These are phyloP conservation scores for Hippocampus abdominalis DNA, from an alignment of 2,113 vertebrate species.

Conservation along the genomic window DNA sequence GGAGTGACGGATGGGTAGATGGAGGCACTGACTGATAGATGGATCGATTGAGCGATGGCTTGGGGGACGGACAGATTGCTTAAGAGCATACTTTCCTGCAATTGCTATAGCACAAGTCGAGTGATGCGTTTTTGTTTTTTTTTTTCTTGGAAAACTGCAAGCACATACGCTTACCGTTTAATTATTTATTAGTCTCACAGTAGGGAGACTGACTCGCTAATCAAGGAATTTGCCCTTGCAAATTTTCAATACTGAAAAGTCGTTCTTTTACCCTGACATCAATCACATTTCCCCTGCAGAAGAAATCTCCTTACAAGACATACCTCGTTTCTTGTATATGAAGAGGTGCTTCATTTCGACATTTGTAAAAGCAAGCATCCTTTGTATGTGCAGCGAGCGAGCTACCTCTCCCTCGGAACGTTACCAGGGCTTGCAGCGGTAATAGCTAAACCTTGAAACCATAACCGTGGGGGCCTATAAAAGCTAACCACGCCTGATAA, in stretches of 20 bases:
- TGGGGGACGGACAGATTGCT: neutral
- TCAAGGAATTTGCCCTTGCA: neutral
- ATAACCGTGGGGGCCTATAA: constrained; percentile 53
- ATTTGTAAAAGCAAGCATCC: neutral
- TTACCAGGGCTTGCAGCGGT: constrained; percentile 23
- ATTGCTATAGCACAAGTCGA: neutral
- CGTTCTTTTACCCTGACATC: neutral
- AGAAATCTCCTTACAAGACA: neutral
- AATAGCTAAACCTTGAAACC: constrained; percentile 48
- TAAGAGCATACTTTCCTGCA: neutral
- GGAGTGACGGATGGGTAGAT: neutral
- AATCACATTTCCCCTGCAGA: neutral
- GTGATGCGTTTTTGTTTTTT: neutral
- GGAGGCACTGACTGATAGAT: neutral
- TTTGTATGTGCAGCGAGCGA: neutral
- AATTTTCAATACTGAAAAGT: neutral
- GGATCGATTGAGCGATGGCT: neutral
- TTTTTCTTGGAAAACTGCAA: neutral
- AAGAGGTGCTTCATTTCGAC: constrained; percentile 7
- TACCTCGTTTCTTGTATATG: neutral
- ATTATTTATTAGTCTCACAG: neutral
- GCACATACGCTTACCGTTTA: neutral
- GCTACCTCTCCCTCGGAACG: constrained; percentile 10
- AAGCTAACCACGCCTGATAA: constrained; percentile 61
- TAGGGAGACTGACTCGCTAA: constrained; percentile 2